Evolutionary conservation across 2,113 vertebrate species (phyloP).

Genomic region (Emydura subglobosa): DNA sequence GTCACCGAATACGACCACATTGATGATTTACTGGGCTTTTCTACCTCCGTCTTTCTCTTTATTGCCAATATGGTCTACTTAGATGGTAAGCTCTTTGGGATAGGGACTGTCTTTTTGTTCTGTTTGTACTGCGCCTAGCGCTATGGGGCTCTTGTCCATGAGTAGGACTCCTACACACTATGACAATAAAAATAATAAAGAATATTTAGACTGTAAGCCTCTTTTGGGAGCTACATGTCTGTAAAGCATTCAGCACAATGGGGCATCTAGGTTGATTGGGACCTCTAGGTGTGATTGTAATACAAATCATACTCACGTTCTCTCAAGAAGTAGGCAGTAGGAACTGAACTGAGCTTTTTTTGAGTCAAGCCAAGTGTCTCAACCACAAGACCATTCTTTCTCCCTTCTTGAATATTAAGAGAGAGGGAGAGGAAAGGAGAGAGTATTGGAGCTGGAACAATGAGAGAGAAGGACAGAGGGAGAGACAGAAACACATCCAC

Average conservation of each 20-base stretch:
- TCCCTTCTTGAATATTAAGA: background rate
- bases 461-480: slow-evolving; percentile 10
- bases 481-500: background rate
- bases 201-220: no score
- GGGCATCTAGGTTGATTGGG: background rate
- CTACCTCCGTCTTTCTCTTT: no score
- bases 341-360: background rate
- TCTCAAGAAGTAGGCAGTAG: background rate
- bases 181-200: no score
- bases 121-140: background rate
- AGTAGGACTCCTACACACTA: no score
- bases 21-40: no score
- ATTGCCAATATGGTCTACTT: background rate
- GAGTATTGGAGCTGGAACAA: background rate
- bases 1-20: background rate
- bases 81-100: background rate
- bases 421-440: background rate
- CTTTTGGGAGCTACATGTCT: no score
- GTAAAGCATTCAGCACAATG: no score
- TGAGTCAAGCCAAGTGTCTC: background rate
- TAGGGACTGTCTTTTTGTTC: background rate
- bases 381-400: background rate
- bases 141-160: background rate
- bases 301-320: background rate
- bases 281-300: slow-evolving; percentile 14